Percentiles rank a stretch among this genome's conserved stretches.
phyloP scores from a whole-genome alignment of 2,113 vertebrate species.

The Erinaceus europaeus region DNA sequence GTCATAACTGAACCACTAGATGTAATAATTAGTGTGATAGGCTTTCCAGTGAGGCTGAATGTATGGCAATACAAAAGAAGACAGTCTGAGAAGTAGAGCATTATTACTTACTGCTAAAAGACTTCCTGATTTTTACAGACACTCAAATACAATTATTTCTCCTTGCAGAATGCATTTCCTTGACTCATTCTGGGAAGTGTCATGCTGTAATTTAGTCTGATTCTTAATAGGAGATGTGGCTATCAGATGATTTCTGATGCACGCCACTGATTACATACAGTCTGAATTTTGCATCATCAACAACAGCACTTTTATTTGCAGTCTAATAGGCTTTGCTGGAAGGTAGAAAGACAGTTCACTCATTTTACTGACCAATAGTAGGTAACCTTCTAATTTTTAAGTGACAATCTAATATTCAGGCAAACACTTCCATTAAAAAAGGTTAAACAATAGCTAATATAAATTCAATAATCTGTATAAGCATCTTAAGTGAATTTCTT shows the following conservation, averaged over 20 bases:
- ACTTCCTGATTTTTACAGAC: slow-evolving; percentile 78
- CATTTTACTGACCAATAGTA: slow-evolving; percentile 63
- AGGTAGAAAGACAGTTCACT: slow-evolving; percentile 68
- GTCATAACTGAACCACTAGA: slow-evolving; percentile 76
- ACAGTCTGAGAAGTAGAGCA: slow-evolving; percentile 70
- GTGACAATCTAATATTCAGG: slow-evolving; percentile 66
- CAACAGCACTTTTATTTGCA: slow-evolving; percentile 76
- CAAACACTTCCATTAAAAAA: slow-evolving; percentile 66
- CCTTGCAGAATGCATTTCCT: slow-evolving; percentile 76
- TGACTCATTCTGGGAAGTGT: slow-evolving; percentile 74
- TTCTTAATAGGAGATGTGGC: slow-evolving; percentile 79
- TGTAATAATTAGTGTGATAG: slow-evolving; percentile 79
- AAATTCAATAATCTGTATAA: slow-evolving; percentile 50
- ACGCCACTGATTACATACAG: slow-evolving; percentile 74
- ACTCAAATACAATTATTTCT: slow-evolving; percentile 79
- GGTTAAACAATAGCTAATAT: slow-evolving; percentile 67
- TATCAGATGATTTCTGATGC: slow-evolving; percentile 79
- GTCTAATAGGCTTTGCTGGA: slow-evolving; percentile 71
- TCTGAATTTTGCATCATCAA: slow-evolving; percentile 69
- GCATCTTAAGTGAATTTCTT: slow-evolving; percentile 58
- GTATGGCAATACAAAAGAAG: slow-evolving; percentile 64
- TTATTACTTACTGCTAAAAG: slow-evolving; percentile 72
- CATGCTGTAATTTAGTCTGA: slow-evolving; percentile 78
- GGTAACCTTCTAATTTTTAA: slow-evolving; percentile 71
- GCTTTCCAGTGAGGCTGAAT: slow-evolving; percentile 72